Conservation (phyloP, 1,140 invertebrate genomes). For the Melanaphis sacchari region DNA sequence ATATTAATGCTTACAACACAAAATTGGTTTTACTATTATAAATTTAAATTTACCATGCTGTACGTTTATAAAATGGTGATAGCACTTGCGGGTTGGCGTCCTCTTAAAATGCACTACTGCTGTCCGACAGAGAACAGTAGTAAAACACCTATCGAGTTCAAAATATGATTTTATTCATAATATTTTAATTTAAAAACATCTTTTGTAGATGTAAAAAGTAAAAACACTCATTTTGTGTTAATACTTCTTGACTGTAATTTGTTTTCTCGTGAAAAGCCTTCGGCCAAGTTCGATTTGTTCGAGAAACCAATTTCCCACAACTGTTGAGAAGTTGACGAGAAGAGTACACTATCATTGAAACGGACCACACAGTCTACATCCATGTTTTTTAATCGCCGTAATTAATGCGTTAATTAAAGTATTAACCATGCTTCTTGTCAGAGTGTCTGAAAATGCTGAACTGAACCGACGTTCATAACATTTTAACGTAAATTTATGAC, state of each 20-base stretch:
- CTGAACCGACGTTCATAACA: background rate
- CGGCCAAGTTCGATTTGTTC: background rate
- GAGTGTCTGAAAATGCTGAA: background rate
- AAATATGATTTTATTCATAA: no score
- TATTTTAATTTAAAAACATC: no score
- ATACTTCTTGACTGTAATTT: background rate
- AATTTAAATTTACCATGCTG: no score
- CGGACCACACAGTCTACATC: background rate
- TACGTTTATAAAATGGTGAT: no score
- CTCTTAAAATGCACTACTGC: background rate
- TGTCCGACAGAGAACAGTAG: background rate
- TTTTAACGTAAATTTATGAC: slow-evolving; percentile 19
- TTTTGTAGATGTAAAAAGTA: background rate
- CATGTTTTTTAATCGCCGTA: background rate
- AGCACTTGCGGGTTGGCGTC: no score
- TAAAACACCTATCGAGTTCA: background rate
- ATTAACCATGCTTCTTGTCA: background rate
- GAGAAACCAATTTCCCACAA: background rate
- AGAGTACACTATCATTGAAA: background rate
- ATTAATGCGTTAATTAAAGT: background rate
- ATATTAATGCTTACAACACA: no score
- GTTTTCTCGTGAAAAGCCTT: background rate
- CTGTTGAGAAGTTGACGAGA: background rate
- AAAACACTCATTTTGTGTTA: background rate
- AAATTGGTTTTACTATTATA: no score